phyloP scores from a whole-genome alignment of 2,888 invertebrate genomes.

The Drosophila birchii region DNA sequence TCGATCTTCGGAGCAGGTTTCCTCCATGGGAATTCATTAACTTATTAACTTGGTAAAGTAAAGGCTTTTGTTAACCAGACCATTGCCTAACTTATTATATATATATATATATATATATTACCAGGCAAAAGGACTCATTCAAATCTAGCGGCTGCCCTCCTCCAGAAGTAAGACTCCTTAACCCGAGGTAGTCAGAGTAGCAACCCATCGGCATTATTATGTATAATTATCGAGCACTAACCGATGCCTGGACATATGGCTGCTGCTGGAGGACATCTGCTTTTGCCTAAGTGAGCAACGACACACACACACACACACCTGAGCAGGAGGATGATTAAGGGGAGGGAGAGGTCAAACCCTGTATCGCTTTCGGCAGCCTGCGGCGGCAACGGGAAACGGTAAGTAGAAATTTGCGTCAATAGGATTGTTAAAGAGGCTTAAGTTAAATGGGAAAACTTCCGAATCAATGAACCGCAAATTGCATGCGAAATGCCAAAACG shows the following conservation, averaged over 20 bases:
- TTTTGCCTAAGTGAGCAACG: slow-evolving; percentile 19
- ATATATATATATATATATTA: background rate
- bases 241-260: slow-evolving; percentile 8
- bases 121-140: background rate
- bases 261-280: slow-evolving; percentile 5
- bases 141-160: background rate
- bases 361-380: slow-evolving; percentile 4
- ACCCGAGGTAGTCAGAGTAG: background rate
- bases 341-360: background rate
- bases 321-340: background rate
- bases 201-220: background rate
- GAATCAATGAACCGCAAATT: slow-evolving; percentile 83
- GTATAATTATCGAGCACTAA: slow-evolving; percentile 8
- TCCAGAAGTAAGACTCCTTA: background rate
- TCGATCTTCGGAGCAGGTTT: background rate
- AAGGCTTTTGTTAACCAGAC: slow-evolving; percentile 13
- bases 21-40: background rate
- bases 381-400: slow-evolving; percentile 51
- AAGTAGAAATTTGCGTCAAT: slow-evolving; percentile 82
- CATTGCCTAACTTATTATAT: slow-evolving; percentile 2
- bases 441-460: slow-evolving; percentile 85
- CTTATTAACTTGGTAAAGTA: slow-evolving; percentile 3
- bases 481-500: slow-evolving; percentile 82
- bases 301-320: slow-evolving; percentile 24
- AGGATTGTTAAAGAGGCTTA: slow-evolving; percentile 85